Evolutionary conservation across 2,888 invertebrate genomes (phyloP), one percentile per base, ranked within the genome.

Genomic region (Phyllotreta cruciferae): DNA sequence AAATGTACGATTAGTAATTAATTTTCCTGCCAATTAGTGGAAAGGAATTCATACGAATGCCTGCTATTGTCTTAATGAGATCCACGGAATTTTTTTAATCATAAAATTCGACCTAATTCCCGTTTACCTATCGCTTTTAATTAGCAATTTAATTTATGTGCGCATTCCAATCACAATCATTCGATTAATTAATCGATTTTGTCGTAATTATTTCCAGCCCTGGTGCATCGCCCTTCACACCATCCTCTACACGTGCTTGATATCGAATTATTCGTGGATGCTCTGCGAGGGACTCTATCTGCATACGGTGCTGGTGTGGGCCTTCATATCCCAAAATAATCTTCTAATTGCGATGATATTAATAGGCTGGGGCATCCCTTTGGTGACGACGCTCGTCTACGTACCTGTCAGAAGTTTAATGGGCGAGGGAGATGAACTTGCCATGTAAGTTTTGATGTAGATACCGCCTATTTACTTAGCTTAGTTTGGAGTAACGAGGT

Each of bases 201-300:
- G 8, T 35, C 41, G 44, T 9, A 39, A 24, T 13, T 49, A 36
- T 4, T 81, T 83, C 45, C 87, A 95, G 87, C 80, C 86, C 9
- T 89, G 90, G 85, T 97, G 97, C 80, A 90, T 92, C 71, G 83
- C 87, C 57, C 85, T 96, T 52, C 92, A 95, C 83, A 88, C 93
- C 36, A 80, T 91, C 52, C 87, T 94, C 55, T 93, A 94, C 82
- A 95, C 94, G 81, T 94, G 93, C 76, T 86, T 96, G 71, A 86
- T 96, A 64, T 93, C 93, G 75, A 96, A 93, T 83, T 97, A 96
- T 83, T 90, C 94, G 71, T 97, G 97, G 97, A 97, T 96, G 96
- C 86, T 97, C 75, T 94, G 94, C 83, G 96, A 96, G 82, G 96
- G 96, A 0, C 87, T 96, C 69, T 96, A 96, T 82, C 86, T 97